Conservation (phyloP, 2,797 vertebrate species). For the Coluber constrictor region DNA sequence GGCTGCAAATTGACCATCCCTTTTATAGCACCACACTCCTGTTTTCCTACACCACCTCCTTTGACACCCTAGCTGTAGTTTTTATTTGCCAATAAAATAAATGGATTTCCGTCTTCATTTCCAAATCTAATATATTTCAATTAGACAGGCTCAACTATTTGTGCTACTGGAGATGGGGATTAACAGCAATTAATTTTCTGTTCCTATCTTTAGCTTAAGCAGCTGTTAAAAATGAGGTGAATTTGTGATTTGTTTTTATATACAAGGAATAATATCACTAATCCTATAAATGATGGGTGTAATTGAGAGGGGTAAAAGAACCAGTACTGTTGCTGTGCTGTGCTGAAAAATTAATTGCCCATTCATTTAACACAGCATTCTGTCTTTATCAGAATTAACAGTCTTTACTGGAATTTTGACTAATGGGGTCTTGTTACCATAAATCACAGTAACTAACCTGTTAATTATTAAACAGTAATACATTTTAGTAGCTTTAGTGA, state of each 20-base stretch:
- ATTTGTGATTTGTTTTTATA: neutral
- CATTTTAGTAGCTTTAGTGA: constrained; percentile 25
- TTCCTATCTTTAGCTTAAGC: neutral
- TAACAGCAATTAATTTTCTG: neutral
- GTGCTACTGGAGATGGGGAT: neutral
- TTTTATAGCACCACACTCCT: neutral
- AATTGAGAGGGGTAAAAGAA: constrained; percentile 13
- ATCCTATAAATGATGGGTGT: neutral
- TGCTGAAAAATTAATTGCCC: neutral
- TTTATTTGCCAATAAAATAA: neutral
- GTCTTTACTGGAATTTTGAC: constrained; percentile 38
- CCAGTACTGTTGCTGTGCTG: neutral
- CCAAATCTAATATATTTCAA: neutral
- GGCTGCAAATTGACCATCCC: neutral
- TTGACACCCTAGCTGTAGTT: neutral
- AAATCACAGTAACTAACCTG: constrained; percentile 45
- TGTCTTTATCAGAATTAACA: constrained; percentile 41
- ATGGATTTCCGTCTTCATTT: neutral
- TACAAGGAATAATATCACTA: neutral
- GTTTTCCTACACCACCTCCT: neutral
- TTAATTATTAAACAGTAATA: constrained; percentile 57
- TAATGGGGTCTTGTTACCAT: constrained; percentile 42
- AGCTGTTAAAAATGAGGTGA: neutral
- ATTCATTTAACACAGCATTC: constrained; percentile 33
- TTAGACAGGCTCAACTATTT: neutral